Conservation (phyloP, 2,888 invertebrate genomes). For the Oxystoma pomonae region DNA sequence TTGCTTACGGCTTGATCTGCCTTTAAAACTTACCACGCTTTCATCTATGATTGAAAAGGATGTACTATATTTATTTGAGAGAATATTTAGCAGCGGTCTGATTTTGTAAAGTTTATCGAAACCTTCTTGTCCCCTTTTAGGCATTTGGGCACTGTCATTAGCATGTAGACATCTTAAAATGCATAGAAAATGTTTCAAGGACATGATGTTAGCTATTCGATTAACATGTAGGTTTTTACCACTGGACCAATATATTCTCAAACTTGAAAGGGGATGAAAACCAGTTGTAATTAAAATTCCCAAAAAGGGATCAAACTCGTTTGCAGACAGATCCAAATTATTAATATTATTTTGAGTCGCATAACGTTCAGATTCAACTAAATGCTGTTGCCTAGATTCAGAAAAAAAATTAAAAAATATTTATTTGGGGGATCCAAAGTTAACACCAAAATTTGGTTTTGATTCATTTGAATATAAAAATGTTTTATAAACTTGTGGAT, state of each 20-base stretch:
- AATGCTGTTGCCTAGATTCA: no score
- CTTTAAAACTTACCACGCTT: conserved; percentile 22
- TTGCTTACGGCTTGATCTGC: conserved; percentile 16
- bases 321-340: conserved; percentile 4
- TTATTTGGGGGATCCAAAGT: no score
- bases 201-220: conserved; percentile 4
- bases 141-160: conserved; percentile 22
- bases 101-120: conserved; percentile 27
- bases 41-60: no score
- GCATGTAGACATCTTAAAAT: conserved; percentile 25
- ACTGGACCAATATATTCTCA: conserved; percentile 5
- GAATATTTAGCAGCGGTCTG: no score
- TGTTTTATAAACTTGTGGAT: no score
- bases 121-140: conserved; percentile 12
- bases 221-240: conserved; percentile 7
- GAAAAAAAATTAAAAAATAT: no score
- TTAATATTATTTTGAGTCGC: conserved; percentile 4
- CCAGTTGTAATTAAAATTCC: conserved; percentile 9
- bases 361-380: no score
- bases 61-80: no score
- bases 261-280: conserved; percentile 2
- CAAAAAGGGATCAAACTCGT: conserved; percentile 11
- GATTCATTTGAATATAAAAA: no score
- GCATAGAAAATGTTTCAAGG: conserved; percentile 19
- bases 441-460: no score